Percentiles rank a stretch among this genome's conserved stretches.
These are phyloP conservation scores for Temnothorax ravouxi DNA, from an alignment of 2,888 invertebrate genomes.

Conservation along the genomic window DNA sequence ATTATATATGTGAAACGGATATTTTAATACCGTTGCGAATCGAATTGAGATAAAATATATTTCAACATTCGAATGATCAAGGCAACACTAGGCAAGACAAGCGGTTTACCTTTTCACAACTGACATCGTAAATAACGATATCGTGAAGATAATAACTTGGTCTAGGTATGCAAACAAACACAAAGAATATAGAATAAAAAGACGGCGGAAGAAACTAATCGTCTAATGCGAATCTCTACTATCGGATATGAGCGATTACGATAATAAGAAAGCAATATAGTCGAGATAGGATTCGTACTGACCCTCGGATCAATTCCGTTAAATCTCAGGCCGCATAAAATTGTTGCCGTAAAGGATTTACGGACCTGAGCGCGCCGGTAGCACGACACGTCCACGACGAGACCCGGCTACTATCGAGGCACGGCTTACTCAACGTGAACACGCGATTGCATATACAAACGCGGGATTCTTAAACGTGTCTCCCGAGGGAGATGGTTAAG, in stretches of 20 bases:
- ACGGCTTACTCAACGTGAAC: slow-evolving; percentile 60
- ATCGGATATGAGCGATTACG: slow-evolving; percentile 42
- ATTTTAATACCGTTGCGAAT: background rate
- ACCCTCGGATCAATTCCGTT: slow-evolving; percentile 58
- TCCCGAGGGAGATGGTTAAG: slow-evolving; percentile 39
- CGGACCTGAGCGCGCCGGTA: slow-evolving; percentile 44
- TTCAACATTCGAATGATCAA: slow-evolving; percentile 4
- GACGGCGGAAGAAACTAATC: slow-evolving; percentile 27
- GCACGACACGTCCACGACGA: slow-evolving; percentile 54
- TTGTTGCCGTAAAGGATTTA: slow-evolving; percentile 64
- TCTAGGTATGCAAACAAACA: background rate
- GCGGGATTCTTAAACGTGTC: slow-evolving; percentile 43
- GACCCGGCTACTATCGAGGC: slow-evolving; percentile 39
- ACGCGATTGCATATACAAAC: slow-evolving; percentile 62
- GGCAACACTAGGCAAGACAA: background rate
- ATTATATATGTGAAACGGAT: slow-evolving; percentile 3
- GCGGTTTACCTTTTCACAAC: slow-evolving; percentile 13
- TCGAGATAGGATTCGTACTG: slow-evolving; percentile 32
- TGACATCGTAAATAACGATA: slow-evolving; percentile 5
- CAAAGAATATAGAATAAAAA: background rate
- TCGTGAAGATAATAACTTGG: slow-evolving; percentile 15
- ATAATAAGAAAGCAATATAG: slow-evolving; percentile 46
- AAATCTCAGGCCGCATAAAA: slow-evolving; percentile 66
- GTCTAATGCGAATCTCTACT: slow-evolving; percentile 39
- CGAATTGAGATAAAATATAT: background rate